Conservation (phyloP, 92 coral and sea anemone genomes). For the Phymanthus crucifer region DNA sequence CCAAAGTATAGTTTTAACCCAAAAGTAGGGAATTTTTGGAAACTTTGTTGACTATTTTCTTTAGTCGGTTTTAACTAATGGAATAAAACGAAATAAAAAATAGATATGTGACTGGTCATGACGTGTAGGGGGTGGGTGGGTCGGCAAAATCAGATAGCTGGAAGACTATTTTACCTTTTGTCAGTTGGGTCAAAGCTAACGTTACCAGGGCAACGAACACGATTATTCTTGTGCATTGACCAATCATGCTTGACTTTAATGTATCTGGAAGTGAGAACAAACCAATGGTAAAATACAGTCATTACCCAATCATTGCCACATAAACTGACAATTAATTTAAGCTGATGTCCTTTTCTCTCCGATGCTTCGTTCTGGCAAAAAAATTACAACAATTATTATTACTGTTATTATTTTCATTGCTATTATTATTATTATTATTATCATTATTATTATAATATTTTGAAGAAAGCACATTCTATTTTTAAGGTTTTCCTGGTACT, state of each 20-base stretch:
- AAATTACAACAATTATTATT: no score
- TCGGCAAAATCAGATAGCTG: background rate
- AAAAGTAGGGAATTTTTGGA: background rate
- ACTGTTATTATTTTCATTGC: no score
- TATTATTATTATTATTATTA: no score
- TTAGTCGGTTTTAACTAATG: background rate
- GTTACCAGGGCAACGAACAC: slow-evolving; percentile 12
- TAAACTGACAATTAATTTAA: background rate
- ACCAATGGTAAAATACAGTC: background rate
- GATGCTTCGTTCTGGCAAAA: no score
- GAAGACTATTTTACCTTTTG: slow-evolving; percentile 1
- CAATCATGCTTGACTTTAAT: background rate
- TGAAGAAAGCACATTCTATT: no score
- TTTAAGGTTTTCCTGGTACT: no score
- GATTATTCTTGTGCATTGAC: background rate
- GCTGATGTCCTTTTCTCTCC: no score
- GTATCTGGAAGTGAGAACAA: background rate
- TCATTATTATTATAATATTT: no score
- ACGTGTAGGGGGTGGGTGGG: background rate
- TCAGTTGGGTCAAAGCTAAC: background rate
- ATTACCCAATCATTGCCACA: background rate
- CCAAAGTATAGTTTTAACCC: no score
- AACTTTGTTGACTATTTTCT: background rate
- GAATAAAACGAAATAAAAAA: no score
- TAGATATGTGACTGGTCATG: no score